Evolutionary conservation across 1,140 invertebrate genomes (phyloP), one percentile per base, ranked within the genome.

Genomic region (Oreohelix idahoensis): DNA sequence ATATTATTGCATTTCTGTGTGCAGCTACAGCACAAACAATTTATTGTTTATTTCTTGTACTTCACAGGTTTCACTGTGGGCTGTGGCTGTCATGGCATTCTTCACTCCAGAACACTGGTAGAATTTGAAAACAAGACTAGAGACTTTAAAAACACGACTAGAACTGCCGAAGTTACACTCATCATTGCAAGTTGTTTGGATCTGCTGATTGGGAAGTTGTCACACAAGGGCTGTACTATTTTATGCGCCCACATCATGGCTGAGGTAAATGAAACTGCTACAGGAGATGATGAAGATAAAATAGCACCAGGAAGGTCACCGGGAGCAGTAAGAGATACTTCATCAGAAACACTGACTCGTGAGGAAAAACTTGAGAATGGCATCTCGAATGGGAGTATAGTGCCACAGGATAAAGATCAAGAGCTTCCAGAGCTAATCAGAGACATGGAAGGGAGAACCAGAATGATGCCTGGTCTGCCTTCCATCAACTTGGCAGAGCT

Each of bases 401-500:
- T 15, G 29, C 23, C 11, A 2, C 63, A 66, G 20, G n/a, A 29
- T 13, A 66, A 66, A 23, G n/a, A 32, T 29, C 63, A 58, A n/a
- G 53, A 58, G 26, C 53, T 58, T 15, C 53, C 29, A 8, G 63
- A 66, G 29, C 29, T 17, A 66, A 66, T 32, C 0, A 29, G 63
- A 35, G 1, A 66, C 17, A 66, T 2, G 32, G n/a, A 66, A 32
- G 63, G 17, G 32, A 32, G 63, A 15, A 29, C 5, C 23, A n/a
- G 63, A 63, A 69, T 66, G 32, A 42, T 53, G 32, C 38, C 39
- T 17, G 42, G 79, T 17, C 17, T 81, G 13, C 79, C 79, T 45
- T 38, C 79, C 29, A 81, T 81, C 32, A 66, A 81, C 45, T 13
- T 81, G 8, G 1, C 11, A 10, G 79, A 81, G 79, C n/a, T 81